Percentiles rank a stretch among this genome's conserved stretches.
These are phyloP conservation scores for Python bivittatus DNA, from an alignment of 2,113 vertebrate genomes.

Conservation along the genomic window DNA sequence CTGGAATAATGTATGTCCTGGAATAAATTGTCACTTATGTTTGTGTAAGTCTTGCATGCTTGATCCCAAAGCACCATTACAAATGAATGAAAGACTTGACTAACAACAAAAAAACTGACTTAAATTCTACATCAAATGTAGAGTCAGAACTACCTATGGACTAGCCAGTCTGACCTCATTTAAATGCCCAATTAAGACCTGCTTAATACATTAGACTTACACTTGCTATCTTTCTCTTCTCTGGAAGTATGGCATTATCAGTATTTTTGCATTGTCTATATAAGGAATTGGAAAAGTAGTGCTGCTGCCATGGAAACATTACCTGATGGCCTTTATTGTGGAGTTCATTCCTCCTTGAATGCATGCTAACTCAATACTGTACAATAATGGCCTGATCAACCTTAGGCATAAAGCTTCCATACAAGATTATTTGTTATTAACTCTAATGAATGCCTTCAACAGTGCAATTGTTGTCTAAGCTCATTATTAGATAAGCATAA, in stretches of 20 bases:
- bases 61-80: neutral
- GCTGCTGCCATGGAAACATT: slow-evolving; percentile 75
- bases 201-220: neutral
- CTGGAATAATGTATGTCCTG: accelerated
- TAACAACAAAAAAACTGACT: slow-evolving; percentile 24
- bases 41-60: neutral
- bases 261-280: slow-evolving; percentile 43
- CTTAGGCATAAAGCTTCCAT: slow-evolving; percentile 47
- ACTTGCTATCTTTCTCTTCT: slow-evolving; percentile 41
- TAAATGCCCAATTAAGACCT: neutral
- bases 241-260: slow-evolving; percentile 45
- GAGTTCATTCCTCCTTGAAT: slow-evolving; percentile 53
- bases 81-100: neutral
- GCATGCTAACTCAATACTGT: slow-evolving; percentile 19
- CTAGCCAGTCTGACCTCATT: slow-evolving; percentile 14
- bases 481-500: slow-evolving; percentile 68
- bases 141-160: slow-evolving; percentile 4
- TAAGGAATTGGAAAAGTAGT: slow-evolving; percentile 57
- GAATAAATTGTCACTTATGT: neutral
- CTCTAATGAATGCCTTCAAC: slow-evolving; percentile 66
- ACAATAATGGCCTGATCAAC: slow-evolving; percentile 58
- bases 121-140: accelerated
- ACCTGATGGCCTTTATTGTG: slow-evolving; percentile 68
- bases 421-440: slow-evolving; percentile 62
- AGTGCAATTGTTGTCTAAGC: slow-evolving; percentile 50